Evolutionary conservation across 2,888 invertebrate genomes (phyloP), one percentile per base, ranked within the genome.

Genomic region (Cantharis rufa): DNA sequence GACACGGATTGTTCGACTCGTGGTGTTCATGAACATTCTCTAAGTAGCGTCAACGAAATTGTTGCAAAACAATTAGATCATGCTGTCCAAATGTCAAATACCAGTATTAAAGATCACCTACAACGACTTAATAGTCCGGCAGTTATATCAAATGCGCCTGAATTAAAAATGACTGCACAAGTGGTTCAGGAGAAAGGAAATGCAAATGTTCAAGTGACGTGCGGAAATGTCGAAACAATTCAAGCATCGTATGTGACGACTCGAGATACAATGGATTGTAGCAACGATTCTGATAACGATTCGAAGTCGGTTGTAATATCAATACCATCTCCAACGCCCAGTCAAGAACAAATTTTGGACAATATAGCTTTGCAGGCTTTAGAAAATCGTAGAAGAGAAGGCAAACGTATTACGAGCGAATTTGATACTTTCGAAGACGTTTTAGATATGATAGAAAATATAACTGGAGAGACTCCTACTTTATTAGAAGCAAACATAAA

Each of bases 401-500:
- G 89, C n/a, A 90, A 89, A 80, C 86, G 88, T 1, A 84, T 85
- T 21, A 82, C 85, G 10, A 90, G 90, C 81, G 91, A 91, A 71
- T 92, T 91, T 15, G 93, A 93, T 83, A 91, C 91, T 0, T 91
- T 93, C 70, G 93, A 93, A 82, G 93, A 93, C 82, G 92, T 93
- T 87, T 86, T 93, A 13, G 92, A 93, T 84, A 93, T 93, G 90
- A 88, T 93, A 64, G 93, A 93, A 81, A 93, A 93, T 79, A 93
- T 93, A 61, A 86, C 86, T 13, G 86, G 86, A 2, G 85, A 86
- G 76, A 84, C 85, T 27, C 84, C 86, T 5, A 82, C 84, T 13
- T 83, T 83, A 70, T 70, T 85, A 15, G 84, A 85, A 75, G 84
- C 85, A 70, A 83, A 81, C 70, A 80, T 82, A 61, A 81, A 83